Base-by-base conservation (phyloP, 1,140 invertebrate species). In the Triops longicaudatus region DNA sequence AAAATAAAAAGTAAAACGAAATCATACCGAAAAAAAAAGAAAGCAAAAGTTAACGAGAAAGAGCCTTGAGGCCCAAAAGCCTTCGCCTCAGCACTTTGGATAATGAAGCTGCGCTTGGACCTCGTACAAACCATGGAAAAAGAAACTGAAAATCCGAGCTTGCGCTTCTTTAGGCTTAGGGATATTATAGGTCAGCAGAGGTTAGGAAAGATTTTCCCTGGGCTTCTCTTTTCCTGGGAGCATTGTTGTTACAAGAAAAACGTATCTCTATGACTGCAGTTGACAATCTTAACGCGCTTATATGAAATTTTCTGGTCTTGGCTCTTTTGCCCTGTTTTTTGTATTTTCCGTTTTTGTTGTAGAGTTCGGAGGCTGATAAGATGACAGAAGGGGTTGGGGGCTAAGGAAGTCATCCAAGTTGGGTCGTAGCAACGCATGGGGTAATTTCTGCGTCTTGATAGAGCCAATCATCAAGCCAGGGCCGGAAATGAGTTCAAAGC, bases 21-120 rank as follows among this genome's bases (percentile, higher is more conserved):
- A n/a, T n/a, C n/a, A n/a, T n/a, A n/a, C n/a, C n/a, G 31, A 14
- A 14, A 63, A 22, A 22, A 17, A n/a, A n/a, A 63, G 0, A 22
- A 63, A 63, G 50, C 14, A 63, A 63, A 63, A 63, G 50, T 63
- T 63, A 63, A 63, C 50, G 50, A 63, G 50, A 63, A 63, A 63
- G 0, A 63, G 50, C 14, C 50, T 17, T 6, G 5, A 17, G 22
- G 22, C 4, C 17, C 50, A 63, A 63, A 63, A 63, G 50, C 50
- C 50, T 22, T 63, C 4, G 50, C 50, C 50, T 63, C 50, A 63
- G 50, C 50, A 63, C 50, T 63, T 63, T 63, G 50, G 50, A 63
- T 63, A 63, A 63, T 63, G 50, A 63, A 63, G 50, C 50, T 17
- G 10, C 14, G 11, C 14, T 3, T 22, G 50, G 31, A 37, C 31